phyloP scores from a whole-genome alignment of 2,888 invertebrate species.

The Xanthia icteritia region DNA sequence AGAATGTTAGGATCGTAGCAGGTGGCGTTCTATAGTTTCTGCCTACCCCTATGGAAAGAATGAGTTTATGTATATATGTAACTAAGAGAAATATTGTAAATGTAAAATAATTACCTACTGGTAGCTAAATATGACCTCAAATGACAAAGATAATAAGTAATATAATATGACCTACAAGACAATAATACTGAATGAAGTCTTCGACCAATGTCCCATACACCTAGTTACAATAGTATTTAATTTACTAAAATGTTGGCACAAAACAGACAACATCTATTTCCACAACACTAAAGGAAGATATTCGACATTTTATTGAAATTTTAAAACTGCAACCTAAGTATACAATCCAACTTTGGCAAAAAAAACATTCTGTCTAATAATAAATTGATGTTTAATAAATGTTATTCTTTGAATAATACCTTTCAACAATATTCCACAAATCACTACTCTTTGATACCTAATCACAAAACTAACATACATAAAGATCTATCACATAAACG shows the following conservation, averaged over 20 bases:
- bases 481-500: conserved; percentile 7
- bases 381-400: background rate
- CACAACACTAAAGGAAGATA: conserved; percentile 62
- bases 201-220: background rate
- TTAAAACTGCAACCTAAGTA: too few relatives aligned
- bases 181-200: conserved; percentile 17
- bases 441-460: conserved; percentile 14
- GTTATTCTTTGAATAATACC: background rate
- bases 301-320: conserved; percentile 19
- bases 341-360: background rate
- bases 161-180: too few relatives aligned
- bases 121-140: background rate
- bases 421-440: conserved; percentile 3
- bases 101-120: too few relatives aligned
- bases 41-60: background rate
- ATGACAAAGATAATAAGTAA: background rate
- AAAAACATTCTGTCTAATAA: background rate
- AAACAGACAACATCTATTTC: conserved; percentile 62
- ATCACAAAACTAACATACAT: background rate
- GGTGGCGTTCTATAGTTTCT: background rate
- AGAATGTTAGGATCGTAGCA: background rate
- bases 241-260: conserved; percentile 67
- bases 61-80: too few relatives aligned
- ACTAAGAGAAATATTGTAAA: too few relatives aligned
- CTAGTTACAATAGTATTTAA: conserved; percentile 48